phyloP scores from a whole-genome alignment of 92 coral and sea anemone genomes.

The Palythoa caribaeorum region DNA sequence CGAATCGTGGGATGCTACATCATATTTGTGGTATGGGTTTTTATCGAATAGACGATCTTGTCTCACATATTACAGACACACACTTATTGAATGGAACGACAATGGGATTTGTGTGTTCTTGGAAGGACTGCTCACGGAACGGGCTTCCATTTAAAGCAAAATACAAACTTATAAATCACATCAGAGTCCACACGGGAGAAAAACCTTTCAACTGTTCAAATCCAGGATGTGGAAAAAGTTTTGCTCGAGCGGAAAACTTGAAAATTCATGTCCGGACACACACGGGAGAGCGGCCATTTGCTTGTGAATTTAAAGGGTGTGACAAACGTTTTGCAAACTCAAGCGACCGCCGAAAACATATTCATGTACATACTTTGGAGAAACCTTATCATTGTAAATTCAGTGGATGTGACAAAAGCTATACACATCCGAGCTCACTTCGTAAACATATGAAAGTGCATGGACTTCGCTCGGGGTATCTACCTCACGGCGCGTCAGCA shows the following conservation, averaged over 20 bases:
- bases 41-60: conserved; percentile 88
- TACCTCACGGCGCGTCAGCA: conserved; percentile 36
- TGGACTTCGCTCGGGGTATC: conserved; percentile 62
- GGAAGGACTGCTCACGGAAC: conserved; percentile 92
- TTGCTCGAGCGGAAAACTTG: conserved; percentile 97
- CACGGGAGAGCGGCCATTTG: conserved; percentile 97
- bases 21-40: conserved; percentile 90
- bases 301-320: conserved; percentile 95
- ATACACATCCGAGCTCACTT: conserved; percentile 97
- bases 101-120: conserved; percentile 88
- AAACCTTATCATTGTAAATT: conserved; percentile 97
- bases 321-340: conserved; percentile 98
- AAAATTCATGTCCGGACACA: conserved; percentile 96
- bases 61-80: conserved; percentile 87
- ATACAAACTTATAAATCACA: conserved; percentile 95
- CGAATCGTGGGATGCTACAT: conserved; percentile 58
- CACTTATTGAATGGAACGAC: conserved; percentile 79
- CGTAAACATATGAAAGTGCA: conserved; percentile 97
- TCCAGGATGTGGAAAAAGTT: conserved; percentile 89
- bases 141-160: conserved; percentile 99
- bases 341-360: conserved; percentile 95
- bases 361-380: conserved; percentile 96
- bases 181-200: conserved; percentile 98
- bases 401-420: conserved; percentile 95
- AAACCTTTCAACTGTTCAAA: conserved; percentile 95